Evolutionary conservation across 2,888 invertebrate species (phyloP).

Genomic region (Choristoneura rosaceana): DNA sequence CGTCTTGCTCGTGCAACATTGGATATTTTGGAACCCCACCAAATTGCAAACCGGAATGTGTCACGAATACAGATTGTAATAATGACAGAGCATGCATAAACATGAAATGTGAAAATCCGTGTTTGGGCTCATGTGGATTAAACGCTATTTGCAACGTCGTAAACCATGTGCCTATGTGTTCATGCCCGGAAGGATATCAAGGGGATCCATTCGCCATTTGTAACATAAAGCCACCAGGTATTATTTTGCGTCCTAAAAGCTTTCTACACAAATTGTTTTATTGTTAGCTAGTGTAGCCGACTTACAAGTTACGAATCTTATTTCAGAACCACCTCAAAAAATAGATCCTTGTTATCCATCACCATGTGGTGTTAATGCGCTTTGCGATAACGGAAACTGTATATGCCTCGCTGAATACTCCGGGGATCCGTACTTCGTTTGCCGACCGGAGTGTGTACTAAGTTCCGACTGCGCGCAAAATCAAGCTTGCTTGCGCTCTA

Average conservation of each 20-base stretch:
- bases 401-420: slow-evolving; percentile 90
- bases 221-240: slow-evolving; percentile 81
- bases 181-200: slow-evolving; percentile 86
- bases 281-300: background rate
- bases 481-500: slow-evolving; percentile 91
- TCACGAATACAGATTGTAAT: slow-evolving; percentile 90
- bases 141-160: slow-evolving; percentile 90
- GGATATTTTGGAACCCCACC: slow-evolving; percentile 90
- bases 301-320: slow-evolving; percentile 16
- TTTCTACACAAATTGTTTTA: background rate
- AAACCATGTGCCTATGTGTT: slow-evolving; percentile 91
- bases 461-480: slow-evolving; percentile 92
- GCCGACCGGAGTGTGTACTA: slow-evolving; percentile 92
- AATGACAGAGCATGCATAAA: slow-evolving; percentile 90
- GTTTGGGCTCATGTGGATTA: slow-evolving; percentile 91
- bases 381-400: slow-evolving; percentile 90
- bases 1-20: slow-evolving; percentile 88
- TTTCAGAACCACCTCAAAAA: slow-evolving; percentile 64
- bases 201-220: slow-evolving; percentile 92
- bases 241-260: slow-evolving; percentile 1
- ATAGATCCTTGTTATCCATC: slow-evolving; percentile 90
- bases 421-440: slow-evolving; percentile 91
- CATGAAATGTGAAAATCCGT: slow-evolving; percentile 92
- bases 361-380: slow-evolving; percentile 92
- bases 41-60: slow-evolving; percentile 90